phyloP scores from a whole-genome alignment of 2,113 vertebrate species.

The Lepidothrix coronata region DNA sequence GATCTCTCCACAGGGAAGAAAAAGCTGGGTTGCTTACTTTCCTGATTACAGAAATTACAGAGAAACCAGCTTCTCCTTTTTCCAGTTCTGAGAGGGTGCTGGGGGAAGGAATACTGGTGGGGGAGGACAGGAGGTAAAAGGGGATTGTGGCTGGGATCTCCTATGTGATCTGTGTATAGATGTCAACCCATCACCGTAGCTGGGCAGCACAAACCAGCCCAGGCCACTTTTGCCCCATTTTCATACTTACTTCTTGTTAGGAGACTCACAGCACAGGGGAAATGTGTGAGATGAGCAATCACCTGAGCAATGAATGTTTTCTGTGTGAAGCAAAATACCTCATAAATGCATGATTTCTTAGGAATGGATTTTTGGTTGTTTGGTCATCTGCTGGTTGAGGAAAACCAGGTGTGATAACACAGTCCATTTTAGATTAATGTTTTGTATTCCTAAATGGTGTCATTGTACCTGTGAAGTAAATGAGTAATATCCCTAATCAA shows the following conservation, averaged over 20 bases:
- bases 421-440: neutral
- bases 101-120: neutral
- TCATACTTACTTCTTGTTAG: neutral
- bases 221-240: neutral
- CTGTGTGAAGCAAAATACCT: neutral
- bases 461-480: neutral
- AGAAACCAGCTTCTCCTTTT: neutral
- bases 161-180: neutral
- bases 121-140: neutral
- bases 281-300: neutral
- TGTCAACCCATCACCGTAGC: neutral
- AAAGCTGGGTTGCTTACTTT: neutral
- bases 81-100: neutral
- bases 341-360: neutral
- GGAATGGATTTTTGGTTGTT: neutral
- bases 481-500: neutral
- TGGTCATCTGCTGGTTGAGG: neutral
- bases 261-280: neutral
- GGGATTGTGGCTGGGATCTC: neutral
- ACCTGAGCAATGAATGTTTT: neutral
- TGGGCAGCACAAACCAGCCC: neutral
- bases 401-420: conserved; percentile 29
- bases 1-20: neutral
- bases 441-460: neutral
- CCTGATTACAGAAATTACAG: neutral